phyloP scores from a whole-genome alignment of 2,797 vertebrate species.

The Alcedo atthis region DNA sequence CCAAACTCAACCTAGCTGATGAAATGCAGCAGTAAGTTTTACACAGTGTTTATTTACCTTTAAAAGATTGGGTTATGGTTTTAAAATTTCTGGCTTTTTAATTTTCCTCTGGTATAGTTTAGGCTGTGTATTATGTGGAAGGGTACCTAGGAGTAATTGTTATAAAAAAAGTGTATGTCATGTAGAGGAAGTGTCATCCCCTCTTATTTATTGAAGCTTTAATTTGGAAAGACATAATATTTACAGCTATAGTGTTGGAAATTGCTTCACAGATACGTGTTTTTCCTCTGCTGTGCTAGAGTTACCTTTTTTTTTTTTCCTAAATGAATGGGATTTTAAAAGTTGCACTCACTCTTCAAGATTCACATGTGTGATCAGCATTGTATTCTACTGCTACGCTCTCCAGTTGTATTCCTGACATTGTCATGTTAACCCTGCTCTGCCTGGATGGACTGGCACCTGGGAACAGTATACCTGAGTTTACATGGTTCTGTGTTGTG shows the following conservation, averaged over 20 bases:
- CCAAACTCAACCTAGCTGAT: neutral
- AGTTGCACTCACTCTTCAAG: neutral
- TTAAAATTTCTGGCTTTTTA: neutral
- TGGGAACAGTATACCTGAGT: neutral
- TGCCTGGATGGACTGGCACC: neutral
- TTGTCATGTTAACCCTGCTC: neutral
- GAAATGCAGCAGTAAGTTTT: neutral
- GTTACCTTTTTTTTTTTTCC: neutral
- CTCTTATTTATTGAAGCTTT: neutral
- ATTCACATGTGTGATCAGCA: neutral
- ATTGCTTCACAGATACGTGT: neutral
- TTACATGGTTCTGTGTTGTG: neutral
- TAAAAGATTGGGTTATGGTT: neutral
- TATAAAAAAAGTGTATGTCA: neutral
- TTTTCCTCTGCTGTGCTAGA: neutral
- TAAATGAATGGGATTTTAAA: neutral
- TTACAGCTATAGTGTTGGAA: neutral
- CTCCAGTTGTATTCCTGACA: neutral
- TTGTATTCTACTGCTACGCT: neutral
- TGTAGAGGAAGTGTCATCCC: neutral
- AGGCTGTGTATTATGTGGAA: neutral
- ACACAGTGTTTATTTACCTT: neutral
- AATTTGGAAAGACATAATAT: neutral
- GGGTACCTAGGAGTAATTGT: neutral
- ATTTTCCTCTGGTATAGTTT: neutral